Conservation (phyloP, 2,797 vertebrate species). For the Galaxias olidus region DNA sequence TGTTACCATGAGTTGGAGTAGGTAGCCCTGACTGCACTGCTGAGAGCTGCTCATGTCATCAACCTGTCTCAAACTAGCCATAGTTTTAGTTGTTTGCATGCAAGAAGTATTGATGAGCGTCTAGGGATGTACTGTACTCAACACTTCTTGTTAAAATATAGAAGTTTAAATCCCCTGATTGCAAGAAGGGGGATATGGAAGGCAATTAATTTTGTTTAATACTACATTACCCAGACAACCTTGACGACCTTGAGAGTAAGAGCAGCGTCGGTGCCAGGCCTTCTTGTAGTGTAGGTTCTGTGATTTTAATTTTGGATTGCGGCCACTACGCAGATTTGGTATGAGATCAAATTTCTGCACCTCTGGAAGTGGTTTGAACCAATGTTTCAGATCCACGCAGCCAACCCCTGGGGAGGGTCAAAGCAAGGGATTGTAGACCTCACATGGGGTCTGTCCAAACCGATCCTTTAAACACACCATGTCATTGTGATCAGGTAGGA, state of each 20-base stretch:
- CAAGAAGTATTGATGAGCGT: constrained; percentile 41
- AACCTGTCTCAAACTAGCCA: constrained; percentile 60
- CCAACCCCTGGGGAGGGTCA: constrained; percentile 35
- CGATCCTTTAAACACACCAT: too few relatives aligned
- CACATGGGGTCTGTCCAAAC: constrained; percentile 10
- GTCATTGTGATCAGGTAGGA: too few relatives aligned
- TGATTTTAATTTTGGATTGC: constrained; percentile 42
- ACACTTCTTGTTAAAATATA: constrained; percentile 40
- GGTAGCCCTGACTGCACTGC: constrained; percentile 47
- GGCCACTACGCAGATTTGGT: constrained; percentile 27
- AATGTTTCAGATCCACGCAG: constrained; percentile 46
- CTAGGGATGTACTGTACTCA: constrained; percentile 22
- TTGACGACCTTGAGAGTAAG: constrained; percentile 55
- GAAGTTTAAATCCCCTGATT: constrained; percentile 36
- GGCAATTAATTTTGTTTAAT: constrained; percentile 57
- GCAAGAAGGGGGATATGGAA: constrained; percentile 16
- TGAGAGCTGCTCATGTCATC: constrained; percentile 36
- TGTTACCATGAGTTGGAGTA: constrained; percentile 27
- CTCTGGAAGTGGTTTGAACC: constrained; percentile 25
- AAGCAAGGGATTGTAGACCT: constrained; percentile 16
- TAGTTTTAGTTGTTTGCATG: constrained; percentile 70
- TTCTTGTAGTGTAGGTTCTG: constrained; percentile 66
- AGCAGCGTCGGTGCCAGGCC: constrained; percentile 54
- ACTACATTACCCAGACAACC: constrained; percentile 59
- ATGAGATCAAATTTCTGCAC: constrained; percentile 42